These are phyloP conservation scores for Clarias laeviceps DNA, from an alignment of 2,797 vertebrate genomes.

Conservation along the genomic window DNA sequence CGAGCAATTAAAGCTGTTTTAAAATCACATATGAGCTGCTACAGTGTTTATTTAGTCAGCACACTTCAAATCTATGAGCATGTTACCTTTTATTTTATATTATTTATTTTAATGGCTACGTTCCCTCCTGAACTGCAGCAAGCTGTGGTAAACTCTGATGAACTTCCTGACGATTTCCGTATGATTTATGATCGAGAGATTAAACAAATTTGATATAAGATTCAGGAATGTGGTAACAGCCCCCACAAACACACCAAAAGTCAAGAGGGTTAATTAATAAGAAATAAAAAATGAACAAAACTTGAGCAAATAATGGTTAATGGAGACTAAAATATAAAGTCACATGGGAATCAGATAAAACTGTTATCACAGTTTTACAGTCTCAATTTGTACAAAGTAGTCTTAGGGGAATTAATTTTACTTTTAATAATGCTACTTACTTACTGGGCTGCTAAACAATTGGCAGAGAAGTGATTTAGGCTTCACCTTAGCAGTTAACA, in stretches of 20 bases:
- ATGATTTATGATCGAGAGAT: too few relatives aligned
- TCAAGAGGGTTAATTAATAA: background rate
- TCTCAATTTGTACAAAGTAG: background rate
- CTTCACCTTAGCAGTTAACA: slow-evolving; percentile 29
- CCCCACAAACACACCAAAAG: background rate
- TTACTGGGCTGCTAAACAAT: background rate
- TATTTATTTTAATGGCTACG: too few relatives aligned
- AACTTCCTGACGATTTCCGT: too few relatives aligned
- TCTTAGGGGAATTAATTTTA: background rate
- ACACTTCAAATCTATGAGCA: too few relatives aligned
- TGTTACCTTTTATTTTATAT: too few relatives aligned
- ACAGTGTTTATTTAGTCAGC: too few relatives aligned
- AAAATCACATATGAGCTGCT: too few relatives aligned
- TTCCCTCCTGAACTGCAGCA: too few relatives aligned
- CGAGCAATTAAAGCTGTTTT: too few relatives aligned
- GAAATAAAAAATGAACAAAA: background rate
- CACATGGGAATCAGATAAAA: background rate
- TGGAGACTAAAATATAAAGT: background rate
- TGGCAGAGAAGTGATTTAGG: slow-evolving; percentile 24
- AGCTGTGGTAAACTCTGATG: too few relatives aligned
- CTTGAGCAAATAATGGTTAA: background rate
- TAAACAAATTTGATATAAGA: too few relatives aligned
- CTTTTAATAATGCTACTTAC: background rate
- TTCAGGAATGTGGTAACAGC: too few relatives aligned
- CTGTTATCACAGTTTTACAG: background rate